Base-by-base conservation (phyloP, 2,888 invertebrate species). In the Sphinx pinastri region DNA sequence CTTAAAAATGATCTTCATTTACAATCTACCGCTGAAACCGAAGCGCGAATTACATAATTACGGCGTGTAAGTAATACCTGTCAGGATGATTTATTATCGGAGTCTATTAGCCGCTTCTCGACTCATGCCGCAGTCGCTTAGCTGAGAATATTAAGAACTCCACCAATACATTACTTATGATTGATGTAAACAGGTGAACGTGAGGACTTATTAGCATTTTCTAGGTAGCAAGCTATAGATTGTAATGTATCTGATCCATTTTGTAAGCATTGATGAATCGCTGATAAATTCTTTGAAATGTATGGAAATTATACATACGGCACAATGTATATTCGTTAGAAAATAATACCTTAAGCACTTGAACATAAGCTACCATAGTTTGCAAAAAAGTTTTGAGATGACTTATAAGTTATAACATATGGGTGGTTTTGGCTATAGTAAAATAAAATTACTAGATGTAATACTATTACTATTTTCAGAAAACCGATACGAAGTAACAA, bases 31-130 rank as follows among this genome's bases (percentile, higher is more conserved):
- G 38, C 38, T 4, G 38, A 38, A 38, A 38, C 38, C 38, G 38
- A 38, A 4, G 8, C 38, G 25, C 25, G 57, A 25, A 19, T 31
- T 58, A 63, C 75, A 70, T 76, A 77, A 76, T 75, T 76, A 79
- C 73, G 80, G 82, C 81, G 81, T 88, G 90, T 79, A 83, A 86
- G 89, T 88, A 92, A 92, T 92, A 93, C 88, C 91, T 88, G 92
- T 90, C 93, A 88, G 85, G 81, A 91, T 93, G 92, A 93, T 93
- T 91, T 89, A 92, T 92, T 87, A 86, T 81, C 83, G 76, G 70
- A 79, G 76, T 84, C 86, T 87, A 89, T 16, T 49, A 38, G 59
- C 51, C 47, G 31, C 16, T 51, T 60, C 49, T 16, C n/a, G 25
- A 12, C 10, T 12, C 47, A 25, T 25, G 25, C 47, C 68, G 31